Percentiles rank a stretch among this genome's conserved stretches.
Evolutionary conservation across 2,797 vertebrate species (phyloP).

Genomic region (Aulostomus chinensis): DNA sequence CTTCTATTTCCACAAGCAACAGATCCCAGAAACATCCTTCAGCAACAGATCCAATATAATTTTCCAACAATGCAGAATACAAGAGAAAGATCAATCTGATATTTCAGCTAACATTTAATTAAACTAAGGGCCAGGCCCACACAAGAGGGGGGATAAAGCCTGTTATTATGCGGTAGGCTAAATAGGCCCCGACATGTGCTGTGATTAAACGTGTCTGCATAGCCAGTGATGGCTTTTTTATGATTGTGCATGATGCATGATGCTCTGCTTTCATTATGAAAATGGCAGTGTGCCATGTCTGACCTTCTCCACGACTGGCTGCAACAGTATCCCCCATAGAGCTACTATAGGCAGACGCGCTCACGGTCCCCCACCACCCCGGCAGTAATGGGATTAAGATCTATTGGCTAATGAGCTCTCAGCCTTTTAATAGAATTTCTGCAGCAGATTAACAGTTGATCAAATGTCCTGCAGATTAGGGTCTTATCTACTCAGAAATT

Average conservation of each 20-base stretch:
- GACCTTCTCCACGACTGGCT: constrained; percentile 62
- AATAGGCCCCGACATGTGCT: constrained; percentile 57
- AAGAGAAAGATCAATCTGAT: constrained; percentile 51
- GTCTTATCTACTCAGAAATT: constrained; percentile 63
- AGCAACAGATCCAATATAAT: constrained; percentile 43
- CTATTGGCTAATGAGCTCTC: constrained; percentile 80
- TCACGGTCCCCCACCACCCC: constrained; percentile 57
- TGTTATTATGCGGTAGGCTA: constrained; percentile 69
- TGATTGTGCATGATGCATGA: constrained; percentile 72
- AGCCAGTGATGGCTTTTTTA: constrained; percentile 71
- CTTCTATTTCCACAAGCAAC: constrained; percentile 22
- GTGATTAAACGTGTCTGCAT: constrained; percentile 76
- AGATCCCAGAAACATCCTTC: constrained; percentile 10
- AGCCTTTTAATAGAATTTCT: constrained; percentile 78
- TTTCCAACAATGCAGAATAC: constrained; percentile 50
- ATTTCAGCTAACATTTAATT: constrained; percentile 75
- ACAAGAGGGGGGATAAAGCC: constrained; percentile 58
- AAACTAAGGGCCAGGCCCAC: constrained; percentile 50
- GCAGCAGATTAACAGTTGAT: constrained; percentile 77
- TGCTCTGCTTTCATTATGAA: constrained; percentile 76
- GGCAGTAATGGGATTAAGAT: constrained; percentile 81
- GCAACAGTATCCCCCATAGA: constrained; percentile 57
- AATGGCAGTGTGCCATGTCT: constrained; percentile 66
- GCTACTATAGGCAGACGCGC: constrained; percentile 47
- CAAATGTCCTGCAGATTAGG: constrained; percentile 74